Evolutionary conservation across 2,888 invertebrate genomes (phyloP), one percentile per base, ranked within the genome.

Genomic region (Caenorhabditis imperialis): DNA sequence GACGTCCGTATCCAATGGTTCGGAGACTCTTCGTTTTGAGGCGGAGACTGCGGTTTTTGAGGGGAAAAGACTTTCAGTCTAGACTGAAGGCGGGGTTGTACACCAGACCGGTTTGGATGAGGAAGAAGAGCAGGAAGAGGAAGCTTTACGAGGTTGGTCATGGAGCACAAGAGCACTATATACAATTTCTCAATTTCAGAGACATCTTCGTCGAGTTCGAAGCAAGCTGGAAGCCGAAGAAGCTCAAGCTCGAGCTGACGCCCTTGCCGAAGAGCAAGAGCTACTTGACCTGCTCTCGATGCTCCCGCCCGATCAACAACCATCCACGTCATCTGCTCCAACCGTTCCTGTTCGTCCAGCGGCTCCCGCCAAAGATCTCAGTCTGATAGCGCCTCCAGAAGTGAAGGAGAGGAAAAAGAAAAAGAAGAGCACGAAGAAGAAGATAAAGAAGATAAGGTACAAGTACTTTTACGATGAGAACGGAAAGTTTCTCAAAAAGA

Each of bases 1-100:
- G 69, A 3, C 40, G 74, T 30, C 44, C 57, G 0, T 45, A 25
- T 20, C 55, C 57, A 33, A 63, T 63, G 51, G 48, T 20, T 18
- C 6, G 33, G 14, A 42, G 74, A 14, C 22, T 74, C n/a, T 23
- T 6, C 2, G 48, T 33, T 27, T 18, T 74, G 23, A 14, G 51
- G 5, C 1, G 51, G 16, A 48, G 57, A 35, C 27, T 62, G 14
- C 14, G 16, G 5, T 23, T 27, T 4, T 12, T 70, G 12, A 2
- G 8, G 3, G 3, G 2, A 1, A 8, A 37, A 25, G 70, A 70
- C 18, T 30, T 22, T 18, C 10, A 1, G 5, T 70, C 61, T 61
- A 44, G 51, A 2, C 33, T 47, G 16, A 54, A 38, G 23, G 60
- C 69, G 1, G 58, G 53, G 33, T 20, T 58, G 6, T n/a, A n/a